Base-by-base conservation (phyloP, 1,140 invertebrate species). In the Achroia grisella region DNA sequence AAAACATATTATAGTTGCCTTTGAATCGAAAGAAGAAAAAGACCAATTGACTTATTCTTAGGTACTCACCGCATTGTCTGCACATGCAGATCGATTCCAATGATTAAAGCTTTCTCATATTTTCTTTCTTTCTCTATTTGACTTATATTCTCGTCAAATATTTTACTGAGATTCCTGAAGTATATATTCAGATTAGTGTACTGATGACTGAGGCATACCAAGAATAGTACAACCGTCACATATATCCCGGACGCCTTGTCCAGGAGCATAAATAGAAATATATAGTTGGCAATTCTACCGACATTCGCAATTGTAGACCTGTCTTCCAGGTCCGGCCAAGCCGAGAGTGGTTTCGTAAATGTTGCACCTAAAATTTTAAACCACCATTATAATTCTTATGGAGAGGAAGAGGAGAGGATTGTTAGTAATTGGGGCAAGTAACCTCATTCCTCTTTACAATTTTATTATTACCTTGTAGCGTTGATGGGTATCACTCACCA, bases 121-220 rank as follows among this genome's bases (percentile, higher is more conserved):
- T 49, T 46, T 10, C 36, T n/a, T 42, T 77, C 70, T 10, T 65
- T 73, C 34, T 59, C 39, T 0, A 29, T 11, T 17, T 66, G 67
- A 34, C 23, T 57, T 4, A 63, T 12, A 36, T 48, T 27, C 5
- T 39, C 23, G 10, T 57, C 45, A 44, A 77, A 75, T 31, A 77
- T 68, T 0, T 61, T 34, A n/a, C 52, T 48, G 0, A 80, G 54
- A 8, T 46, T 56, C 11, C 48, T 27, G 48, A 77, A 80, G 30
- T 80, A 80, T 9, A 56, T 67, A 23, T 61, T 57, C 23, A 77
- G 39, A 13, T 69, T 70, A 33, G 56, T 72, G 30, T 59, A 77
- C 35, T 77, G 71, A 27, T 71, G 49, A n/a, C 53, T 56, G 1
- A 75, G 30, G 17, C 57, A 53, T n/a, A 60, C 62, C 0, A 59